Evolutionary conservation across 2,888 invertebrate genomes (phyloP).

Genomic region (Carterocephalus palaemon): DNA sequence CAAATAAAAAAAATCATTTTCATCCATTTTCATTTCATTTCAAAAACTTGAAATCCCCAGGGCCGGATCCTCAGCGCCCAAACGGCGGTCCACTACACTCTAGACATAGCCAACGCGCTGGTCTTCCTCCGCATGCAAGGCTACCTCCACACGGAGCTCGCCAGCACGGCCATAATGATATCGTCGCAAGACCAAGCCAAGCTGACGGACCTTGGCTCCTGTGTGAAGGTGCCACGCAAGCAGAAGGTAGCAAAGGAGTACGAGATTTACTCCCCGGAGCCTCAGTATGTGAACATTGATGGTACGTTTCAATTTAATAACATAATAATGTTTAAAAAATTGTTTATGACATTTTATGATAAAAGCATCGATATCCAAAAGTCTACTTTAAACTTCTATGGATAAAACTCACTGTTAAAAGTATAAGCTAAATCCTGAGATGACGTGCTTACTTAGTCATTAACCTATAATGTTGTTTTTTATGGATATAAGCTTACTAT

Average conservation of each 20-base stretch:
- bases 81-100: constrained; percentile 60
- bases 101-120: constrained; percentile 68
- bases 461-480: no score
- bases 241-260: constrained; percentile 40
- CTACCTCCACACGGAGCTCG: constrained; percentile 66
- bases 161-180: constrained; percentile 62
- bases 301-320: constrained; percentile 41
- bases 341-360: no score
- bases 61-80: constrained; percentile 63
- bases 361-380: no score
- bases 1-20: no score
- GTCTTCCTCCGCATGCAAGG: constrained; percentile 71
- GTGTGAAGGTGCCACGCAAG: constrained; percentile 41
- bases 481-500: no score
- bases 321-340: no score
- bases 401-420: no score
- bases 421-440: no score
- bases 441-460: no score
- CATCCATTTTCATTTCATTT: no score
- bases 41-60: constrained; percentile 37
- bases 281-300: constrained; percentile 69
- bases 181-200: constrained; percentile 66
- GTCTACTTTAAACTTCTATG: no score
- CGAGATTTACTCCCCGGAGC: constrained; percentile 57
- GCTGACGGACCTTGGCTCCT: constrained; percentile 63